Conservation (phyloP, 2,888 invertebrate species). For the Agonopterix subpropinquella region DNA sequence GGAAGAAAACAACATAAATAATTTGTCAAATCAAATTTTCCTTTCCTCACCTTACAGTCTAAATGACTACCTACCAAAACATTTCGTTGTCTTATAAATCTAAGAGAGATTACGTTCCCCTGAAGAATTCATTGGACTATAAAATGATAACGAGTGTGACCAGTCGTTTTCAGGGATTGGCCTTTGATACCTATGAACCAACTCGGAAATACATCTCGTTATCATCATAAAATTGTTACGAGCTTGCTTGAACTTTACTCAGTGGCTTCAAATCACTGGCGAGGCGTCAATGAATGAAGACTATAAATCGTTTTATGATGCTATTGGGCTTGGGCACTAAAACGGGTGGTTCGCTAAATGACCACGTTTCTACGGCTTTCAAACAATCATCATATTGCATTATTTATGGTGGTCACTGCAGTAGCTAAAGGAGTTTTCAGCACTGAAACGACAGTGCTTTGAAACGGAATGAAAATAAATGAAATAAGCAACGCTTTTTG, state of each 20-base stretch:
- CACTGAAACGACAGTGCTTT: too few relatives aligned
- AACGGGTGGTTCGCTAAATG: neutral
- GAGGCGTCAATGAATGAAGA: constrained; percentile 7
- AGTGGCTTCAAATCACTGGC: constrained; percentile 16
- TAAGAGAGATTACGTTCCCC: constrained; percentile 21
- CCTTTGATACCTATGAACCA: neutral
- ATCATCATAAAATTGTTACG: constrained; percentile 44
- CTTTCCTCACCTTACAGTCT: neutral
- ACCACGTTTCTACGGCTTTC: too few relatives aligned
- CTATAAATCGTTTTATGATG: constrained; percentile 3
- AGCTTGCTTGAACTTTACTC: constrained; percentile 20
- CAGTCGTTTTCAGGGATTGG: constrained; percentile 27
- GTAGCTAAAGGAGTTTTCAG: too few relatives aligned
- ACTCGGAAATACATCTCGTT: constrained; percentile 14
- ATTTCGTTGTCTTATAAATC: constrained; percentile 15
- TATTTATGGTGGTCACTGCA: too few relatives aligned
- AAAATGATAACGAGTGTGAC: constrained; percentile 34
- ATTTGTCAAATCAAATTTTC: neutral
- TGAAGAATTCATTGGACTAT: constrained; percentile 25
- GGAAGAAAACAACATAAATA: neutral
- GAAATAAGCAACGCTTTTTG: too few relatives aligned
- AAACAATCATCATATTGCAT: too few relatives aligned
- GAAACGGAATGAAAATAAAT: too few relatives aligned
- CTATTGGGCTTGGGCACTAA: neutral
- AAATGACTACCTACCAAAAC: constrained; percentile 2